Base-by-base conservation (phyloP, 2,888 invertebrate species). In the Cataglyphis rosenhaueri region DNA sequence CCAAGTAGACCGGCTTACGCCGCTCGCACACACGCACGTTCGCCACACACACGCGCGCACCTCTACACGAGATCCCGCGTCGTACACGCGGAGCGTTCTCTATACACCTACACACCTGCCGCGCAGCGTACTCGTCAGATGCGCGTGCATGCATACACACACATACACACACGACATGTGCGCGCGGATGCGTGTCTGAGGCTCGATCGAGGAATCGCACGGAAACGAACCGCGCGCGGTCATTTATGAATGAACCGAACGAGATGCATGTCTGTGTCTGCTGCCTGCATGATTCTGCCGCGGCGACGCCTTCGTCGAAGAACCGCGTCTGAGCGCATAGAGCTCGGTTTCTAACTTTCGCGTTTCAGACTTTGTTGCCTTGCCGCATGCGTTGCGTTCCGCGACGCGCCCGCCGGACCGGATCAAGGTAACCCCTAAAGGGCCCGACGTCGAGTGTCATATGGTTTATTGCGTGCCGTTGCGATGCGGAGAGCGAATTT, bases 1-100 rank as follows among this genome's bases (percentile, higher is more conserved):
- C 94, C 94, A 94, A 93, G 94, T 93, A 91, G 94, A 91, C 91
- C 91, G 92, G 93, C 92, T 93, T 93, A 92, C 92, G 92, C 92
- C 87, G 90, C 64, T 84, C 83, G 86, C 88, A 82, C 86, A 88
- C 87, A 87, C 88, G 75, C 59, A 62, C 65, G 41, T 48, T 21
- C 18, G 4, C 59, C 32, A 6, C 25, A 25, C 1, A 21, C 81
- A 70, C 83, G 75, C 82, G 59, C 84, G 86, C 89, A 86, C 90
- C 88, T 87, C 88, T 87, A 88, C 88, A 87, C 87, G 82, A 85
- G 82, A 85, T 44, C 3, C 62, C 59, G 66, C 52, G 41, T 55
- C 75, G 48, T 32, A 52, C 44, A 48, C 84, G 15, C 48, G 44
- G 48, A 15, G 21, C 74, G 52, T 6, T 44, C n/a, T 75, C 81